Evolutionary conservation across 1,140 invertebrate genomes (phyloP), one percentile per base, ranked within the genome.

Genomic region (Helicoverpa zea): DNA sequence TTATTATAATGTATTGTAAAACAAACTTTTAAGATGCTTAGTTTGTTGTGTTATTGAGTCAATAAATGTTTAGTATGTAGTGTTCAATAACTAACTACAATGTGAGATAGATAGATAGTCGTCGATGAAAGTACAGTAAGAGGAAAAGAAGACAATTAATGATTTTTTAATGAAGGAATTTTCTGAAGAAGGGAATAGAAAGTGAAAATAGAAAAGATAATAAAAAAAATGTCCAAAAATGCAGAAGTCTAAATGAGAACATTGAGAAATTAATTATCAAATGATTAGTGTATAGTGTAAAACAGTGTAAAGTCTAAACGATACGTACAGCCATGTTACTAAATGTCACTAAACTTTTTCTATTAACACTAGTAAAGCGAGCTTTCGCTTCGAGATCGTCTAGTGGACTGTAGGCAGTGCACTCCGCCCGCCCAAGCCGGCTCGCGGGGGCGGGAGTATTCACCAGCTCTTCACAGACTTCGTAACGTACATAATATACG

Each of bases 251-350:
- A 16, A 43, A 43, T 43, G n/a, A n/a, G n/a, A n/a, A n/a, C n/a
- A n/a, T n/a, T n/a, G n/a, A n/a, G n/a, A n/a, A n/a, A n/a, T n/a
- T n/a, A n/a, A n/a, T n/a, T n/a, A n/a, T n/a, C n/a, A n/a, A n/a
- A 43, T 5, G 11, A 43, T 73, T 73, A 73, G 47, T 63, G 12
- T 43, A 9, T 43, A 43, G 35, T 43, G 35, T 43, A 43, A 43
- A 43, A 43, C 35, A 61, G 72, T 76, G 43, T 76, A 63, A 29
- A 51, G 56, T 51, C 56, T 16, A 52, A 29, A 61, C 51, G 49
- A 66, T 86, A 83, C 92, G 90, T 94, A 94, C 92, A 88, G 92
- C 86, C 92, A 94, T 94, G 75, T 90, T 80, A 72, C 16, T 47
- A 12, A 49, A 81, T 81, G 79, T 87, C 80, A 85, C 84, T 56